Conservation (phyloP, 2,113 vertebrate species). For the Centrocercus urophasianus region DNA sequence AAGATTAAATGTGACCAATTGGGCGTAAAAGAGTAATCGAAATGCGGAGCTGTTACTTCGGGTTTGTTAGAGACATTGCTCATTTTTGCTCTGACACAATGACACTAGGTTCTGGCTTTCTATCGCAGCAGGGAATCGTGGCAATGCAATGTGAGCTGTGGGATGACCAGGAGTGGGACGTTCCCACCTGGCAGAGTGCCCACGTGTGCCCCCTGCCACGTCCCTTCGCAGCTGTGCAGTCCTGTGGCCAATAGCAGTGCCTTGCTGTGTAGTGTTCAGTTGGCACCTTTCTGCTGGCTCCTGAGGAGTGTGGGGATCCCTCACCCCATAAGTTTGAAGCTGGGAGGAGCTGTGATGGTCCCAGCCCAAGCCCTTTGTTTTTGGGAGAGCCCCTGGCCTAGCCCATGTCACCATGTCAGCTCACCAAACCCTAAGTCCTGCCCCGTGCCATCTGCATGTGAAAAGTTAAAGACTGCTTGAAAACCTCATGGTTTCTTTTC, state of each 20-base stretch:
- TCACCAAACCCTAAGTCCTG: conserved; percentile 12
- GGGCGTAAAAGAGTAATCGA: conserved; percentile 66
- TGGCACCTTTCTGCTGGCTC: neutral
- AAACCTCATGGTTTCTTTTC: conserved; percentile 21
- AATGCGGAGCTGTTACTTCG: conserved; percentile 58
- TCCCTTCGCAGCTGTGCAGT: neutral
- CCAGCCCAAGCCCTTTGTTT: neutral
- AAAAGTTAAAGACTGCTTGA: conserved; percentile 34
- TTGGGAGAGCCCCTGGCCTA: neutral
- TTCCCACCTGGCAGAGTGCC: neutral
- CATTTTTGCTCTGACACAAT: conserved; percentile 24
- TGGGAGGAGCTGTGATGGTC: neutral
- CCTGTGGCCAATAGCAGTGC: neutral
- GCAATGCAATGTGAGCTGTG: rapidly evolving
- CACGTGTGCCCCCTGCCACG: rapidly evolving
- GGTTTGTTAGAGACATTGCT: conserved; percentile 55
- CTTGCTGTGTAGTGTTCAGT: neutral
- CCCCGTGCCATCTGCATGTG: conserved; percentile 14
- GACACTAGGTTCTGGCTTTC: conserved; percentile 24
- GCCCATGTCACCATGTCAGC: neutral
- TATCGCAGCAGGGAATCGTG: neutral
- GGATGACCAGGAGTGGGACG: neutral
- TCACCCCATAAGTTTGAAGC: neutral
- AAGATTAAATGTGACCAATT: conserved; percentile 71
- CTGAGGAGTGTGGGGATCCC: neutral